Conservation (phyloP, 1,140 invertebrate genomes). For the Thalassaphorura encarpata region DNA sequence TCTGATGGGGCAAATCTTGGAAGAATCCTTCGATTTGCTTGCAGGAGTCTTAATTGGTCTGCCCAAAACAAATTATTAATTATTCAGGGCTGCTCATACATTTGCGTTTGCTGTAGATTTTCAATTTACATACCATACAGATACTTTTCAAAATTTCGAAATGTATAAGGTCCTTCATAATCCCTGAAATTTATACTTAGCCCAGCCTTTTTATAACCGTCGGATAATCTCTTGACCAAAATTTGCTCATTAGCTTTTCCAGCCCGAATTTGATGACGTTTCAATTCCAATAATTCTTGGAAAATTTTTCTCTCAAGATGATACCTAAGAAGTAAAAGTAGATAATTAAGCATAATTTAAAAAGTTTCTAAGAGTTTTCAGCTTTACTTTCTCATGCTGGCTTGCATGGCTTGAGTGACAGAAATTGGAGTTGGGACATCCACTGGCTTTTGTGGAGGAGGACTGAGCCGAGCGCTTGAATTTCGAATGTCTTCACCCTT, state of each 20-base stretch:
- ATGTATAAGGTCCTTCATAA: slow-evolving; percentile 62
- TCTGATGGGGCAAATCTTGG: slow-evolving; percentile 42
- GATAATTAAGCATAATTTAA: background rate
- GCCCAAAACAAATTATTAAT: background rate
- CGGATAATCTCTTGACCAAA: slow-evolving; percentile 69
- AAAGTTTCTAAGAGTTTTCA: background rate
- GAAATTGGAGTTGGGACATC: slow-evolving; percentile 36
- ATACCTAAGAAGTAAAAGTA: slow-evolving; percentile 48
- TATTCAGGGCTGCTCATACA: no score
- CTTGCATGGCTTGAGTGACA: slow-evolving; percentile 43
- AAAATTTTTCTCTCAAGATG: slow-evolving; percentile 87
- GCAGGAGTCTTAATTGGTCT: slow-evolving; percentile 65
- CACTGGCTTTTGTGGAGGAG: slow-evolving; percentile 7
- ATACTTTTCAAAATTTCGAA: slow-evolving; percentile 81
- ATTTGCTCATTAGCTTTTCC: slow-evolving; percentile 79
- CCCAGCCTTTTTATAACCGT: slow-evolving; percentile 68
- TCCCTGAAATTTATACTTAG: slow-evolving; percentile 55
- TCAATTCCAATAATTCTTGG: slow-evolving; percentile 84
- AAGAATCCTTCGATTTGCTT: slow-evolving; percentile 49
- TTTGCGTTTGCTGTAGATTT: no score
- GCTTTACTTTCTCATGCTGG: slow-evolving; percentile 41
- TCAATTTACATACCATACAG: slow-evolving; percentile 55
- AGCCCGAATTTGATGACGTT: slow-evolving; percentile 80
- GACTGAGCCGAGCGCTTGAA: slow-evolving; percentile 6
- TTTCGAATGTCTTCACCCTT: slow-evolving; percentile 13